phyloP scores from a whole-genome alignment of 2,888 invertebrate species.

The Conomelus anceps region DNA sequence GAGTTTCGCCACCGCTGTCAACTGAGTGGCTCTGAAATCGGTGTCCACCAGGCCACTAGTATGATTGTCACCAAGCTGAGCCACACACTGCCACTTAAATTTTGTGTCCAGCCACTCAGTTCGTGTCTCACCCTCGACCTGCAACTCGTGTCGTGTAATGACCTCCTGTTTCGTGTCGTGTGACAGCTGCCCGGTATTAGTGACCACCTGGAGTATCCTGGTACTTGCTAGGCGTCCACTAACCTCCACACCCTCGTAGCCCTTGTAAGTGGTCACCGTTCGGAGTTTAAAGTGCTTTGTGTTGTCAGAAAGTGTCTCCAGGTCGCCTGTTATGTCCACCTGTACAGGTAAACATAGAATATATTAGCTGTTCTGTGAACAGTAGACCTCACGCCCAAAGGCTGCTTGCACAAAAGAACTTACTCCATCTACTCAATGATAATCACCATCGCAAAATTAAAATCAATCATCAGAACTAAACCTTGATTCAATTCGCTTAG shows the following conservation, averaged over 20 bases:
- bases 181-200: not conserved
- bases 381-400: too few species aligned
- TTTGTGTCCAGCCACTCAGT: conserved; percentile 26
- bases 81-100: not conserved
- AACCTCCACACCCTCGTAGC: not conserved
- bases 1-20: conserved; percentile 39
- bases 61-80: too few species aligned
- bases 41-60: conserved; percentile 40
- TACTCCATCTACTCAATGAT: too few species aligned
- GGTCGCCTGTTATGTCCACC: not conserved
- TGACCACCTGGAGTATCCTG: too few species aligned
- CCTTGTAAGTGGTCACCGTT: not conserved
- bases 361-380: too few species aligned
- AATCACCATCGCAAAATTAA: too few species aligned
- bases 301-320: not conserved
- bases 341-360: not conserved
- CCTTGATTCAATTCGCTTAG: too few species aligned
- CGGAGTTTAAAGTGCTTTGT: not conserved
- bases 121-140: conserved; percentile 18
- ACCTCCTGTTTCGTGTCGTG: too few species aligned
- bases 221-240: not conserved
- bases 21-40: conserved; percentile 21
- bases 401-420: too few species aligned
- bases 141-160: not conserved
- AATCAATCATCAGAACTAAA: too few species aligned